Evolutionary conservation across 2,797 vertebrate species (phyloP).

Genomic region (Triplophysa yarkandensis): DNA sequence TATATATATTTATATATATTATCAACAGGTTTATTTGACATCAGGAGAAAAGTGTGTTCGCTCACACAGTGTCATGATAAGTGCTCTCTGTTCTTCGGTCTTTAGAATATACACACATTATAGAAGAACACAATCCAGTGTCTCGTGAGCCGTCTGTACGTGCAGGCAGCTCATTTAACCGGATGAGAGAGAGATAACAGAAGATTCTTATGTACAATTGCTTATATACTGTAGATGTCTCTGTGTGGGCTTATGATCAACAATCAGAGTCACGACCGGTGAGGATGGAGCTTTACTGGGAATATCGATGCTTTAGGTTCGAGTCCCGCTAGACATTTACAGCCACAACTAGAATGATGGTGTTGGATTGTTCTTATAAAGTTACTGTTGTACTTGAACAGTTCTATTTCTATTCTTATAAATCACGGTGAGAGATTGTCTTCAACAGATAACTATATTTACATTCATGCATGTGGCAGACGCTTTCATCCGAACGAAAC

Average conservation of each 20-base stretch:
- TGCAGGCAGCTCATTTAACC: conserved; percentile 25
- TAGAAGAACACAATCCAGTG: conserved; percentile 13
- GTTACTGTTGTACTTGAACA: too few relatives aligned
- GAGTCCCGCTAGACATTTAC: background rate
- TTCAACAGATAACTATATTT: too few relatives aligned
- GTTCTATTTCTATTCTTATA: too few relatives aligned
- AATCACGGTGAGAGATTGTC: too few relatives aligned
- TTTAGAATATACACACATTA: conserved; percentile 20
- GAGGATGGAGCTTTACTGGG: background rate
- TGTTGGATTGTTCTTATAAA: too few relatives aligned
- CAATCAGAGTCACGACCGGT: background rate
- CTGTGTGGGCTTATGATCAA: conserved; percentile 18
- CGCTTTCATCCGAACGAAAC: too few relatives aligned
- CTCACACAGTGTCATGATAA: conserved; percentile 7
- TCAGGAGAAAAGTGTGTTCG: background rate
- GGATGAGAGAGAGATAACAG: conserved; percentile 37
- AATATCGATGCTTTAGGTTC: background rate
- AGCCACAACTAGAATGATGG: background rate
- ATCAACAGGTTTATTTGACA: background rate
- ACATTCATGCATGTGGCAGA: too few relatives aligned
- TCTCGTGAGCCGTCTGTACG: conserved; percentile 19
- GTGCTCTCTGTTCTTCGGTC: conserved; percentile 39
- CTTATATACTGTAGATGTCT: conserved; percentile 76
- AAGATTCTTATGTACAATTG: conserved; percentile 71
- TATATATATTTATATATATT: background rate